phyloP scores from a whole-genome alignment of 1,140 invertebrate genomes.

The Bicyclus anynana region DNA sequence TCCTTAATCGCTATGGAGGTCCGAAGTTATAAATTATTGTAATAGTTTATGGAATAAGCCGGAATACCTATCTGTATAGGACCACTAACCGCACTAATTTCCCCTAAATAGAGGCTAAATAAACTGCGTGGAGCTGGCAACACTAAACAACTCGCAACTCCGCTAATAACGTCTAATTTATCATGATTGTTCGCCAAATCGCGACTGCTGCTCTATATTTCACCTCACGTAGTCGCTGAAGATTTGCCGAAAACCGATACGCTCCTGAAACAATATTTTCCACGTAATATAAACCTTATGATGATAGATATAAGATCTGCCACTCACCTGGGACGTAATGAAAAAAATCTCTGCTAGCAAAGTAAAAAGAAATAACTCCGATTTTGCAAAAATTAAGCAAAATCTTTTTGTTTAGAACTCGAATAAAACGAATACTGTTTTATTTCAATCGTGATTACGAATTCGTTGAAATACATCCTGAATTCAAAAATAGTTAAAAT shows the following conservation, averaged over 20 bases:
- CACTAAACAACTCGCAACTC: conserved; percentile 7
- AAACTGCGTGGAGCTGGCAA: background rate
- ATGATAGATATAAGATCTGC: background rate
- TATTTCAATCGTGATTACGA: too few relatives aligned
- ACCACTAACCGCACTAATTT: background rate
- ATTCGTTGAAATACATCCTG: too few relatives aligned
- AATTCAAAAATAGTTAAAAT: too few relatives aligned
- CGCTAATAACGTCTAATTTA: conserved; percentile 20
- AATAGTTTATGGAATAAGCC: background rate
- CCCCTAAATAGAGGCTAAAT: background rate
- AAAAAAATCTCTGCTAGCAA: background rate
- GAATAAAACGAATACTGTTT: too few relatives aligned
- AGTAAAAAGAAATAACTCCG: background rate
- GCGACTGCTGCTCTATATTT: conserved; percentile 10
- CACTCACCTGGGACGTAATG: background rate
- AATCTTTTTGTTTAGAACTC: too few relatives aligned
- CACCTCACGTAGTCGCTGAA: conserved; percentile 12
- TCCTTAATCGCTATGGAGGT: too few relatives aligned
- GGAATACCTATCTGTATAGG: background rate
- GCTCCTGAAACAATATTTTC: background rate
- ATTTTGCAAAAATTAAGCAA: background rate
- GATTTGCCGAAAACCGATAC: conserved; percentile 5
- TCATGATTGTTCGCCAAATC: conserved; percentile 21
- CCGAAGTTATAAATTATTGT: too few relatives aligned
- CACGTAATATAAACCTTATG: conserved; percentile 1